Conservation (phyloP, 2,113 vertebrate species). For the Daboia siamensis region DNA sequence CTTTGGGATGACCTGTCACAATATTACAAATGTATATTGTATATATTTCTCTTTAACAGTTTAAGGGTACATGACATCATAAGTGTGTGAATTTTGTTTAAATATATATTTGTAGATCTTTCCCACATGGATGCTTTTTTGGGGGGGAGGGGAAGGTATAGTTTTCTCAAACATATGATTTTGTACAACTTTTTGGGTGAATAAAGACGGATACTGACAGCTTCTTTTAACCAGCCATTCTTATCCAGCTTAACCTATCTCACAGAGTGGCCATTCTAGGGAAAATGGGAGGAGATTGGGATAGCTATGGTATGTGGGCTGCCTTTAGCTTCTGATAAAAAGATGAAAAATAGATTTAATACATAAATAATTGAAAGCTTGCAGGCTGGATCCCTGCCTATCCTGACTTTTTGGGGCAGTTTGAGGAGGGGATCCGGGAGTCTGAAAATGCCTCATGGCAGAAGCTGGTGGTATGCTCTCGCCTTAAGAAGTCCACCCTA, state of each 20-base stretch:
- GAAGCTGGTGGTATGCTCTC: neutral
- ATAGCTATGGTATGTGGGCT: neutral
- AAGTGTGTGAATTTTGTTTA: neutral
- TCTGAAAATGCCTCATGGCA: neutral
- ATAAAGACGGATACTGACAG: neutral
- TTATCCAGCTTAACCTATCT: neutral
- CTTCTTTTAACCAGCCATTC: neutral
- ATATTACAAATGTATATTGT: neutral
- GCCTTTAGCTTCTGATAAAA: neutral
- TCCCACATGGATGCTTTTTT: neutral
- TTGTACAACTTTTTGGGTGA: neutral
- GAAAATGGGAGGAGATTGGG: neutral
- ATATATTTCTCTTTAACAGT: neutral
- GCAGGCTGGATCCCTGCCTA: neutral
- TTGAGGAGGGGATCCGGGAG: neutral
- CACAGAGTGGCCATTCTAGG: neutral
- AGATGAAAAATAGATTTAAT: neutral
- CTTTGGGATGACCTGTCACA: neutral
- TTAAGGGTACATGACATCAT: neutral
- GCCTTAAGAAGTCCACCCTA: neutral
- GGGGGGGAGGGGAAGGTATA: neutral
- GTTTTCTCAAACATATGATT: neutral
- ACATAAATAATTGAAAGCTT: neutral
- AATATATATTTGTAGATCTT: neutral
- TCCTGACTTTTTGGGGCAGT: neutral